These are phyloP conservation scores for Ormyrus pomaceus DNA, from an alignment of 2,888 invertebrate species.

Conservation along the genomic window DNA sequence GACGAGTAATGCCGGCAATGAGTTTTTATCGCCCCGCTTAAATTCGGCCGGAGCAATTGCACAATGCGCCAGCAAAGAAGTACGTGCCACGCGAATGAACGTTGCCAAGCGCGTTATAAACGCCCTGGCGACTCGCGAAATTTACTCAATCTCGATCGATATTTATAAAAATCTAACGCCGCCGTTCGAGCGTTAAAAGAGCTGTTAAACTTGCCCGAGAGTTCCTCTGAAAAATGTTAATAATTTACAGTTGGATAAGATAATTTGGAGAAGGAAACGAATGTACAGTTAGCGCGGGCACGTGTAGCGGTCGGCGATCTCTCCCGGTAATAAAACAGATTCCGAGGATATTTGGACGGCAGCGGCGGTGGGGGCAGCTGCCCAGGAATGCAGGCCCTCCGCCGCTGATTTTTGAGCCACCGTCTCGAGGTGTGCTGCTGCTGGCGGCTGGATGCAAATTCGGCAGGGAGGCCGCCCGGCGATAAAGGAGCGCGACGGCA, in stretches of 20 bases:
- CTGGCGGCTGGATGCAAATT: constrained; percentile 37
- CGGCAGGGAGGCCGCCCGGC: background rate
- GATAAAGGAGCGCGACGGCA: constrained; percentile 31
- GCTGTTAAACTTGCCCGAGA: too few species aligned
- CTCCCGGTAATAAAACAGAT: constrained; percentile 26
- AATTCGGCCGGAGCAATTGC: constrained; percentile 11
- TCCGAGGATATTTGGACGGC: constrained; percentile 15
- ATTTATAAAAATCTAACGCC: constrained; percentile 1
- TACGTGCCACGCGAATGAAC: constrained; percentile 8
- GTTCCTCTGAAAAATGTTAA: background rate
- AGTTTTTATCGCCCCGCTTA: constrained; percentile 35
- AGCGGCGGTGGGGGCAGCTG: background rate
- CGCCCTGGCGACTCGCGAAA: constrained; percentile 2
- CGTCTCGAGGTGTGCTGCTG: background rate
- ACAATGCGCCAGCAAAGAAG: constrained; percentile 21
- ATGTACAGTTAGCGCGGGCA: too few species aligned
- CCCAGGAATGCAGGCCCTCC: background rate
- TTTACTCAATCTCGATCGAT: constrained; percentile 29
- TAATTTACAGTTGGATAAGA: too few species aligned
- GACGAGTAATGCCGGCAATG: constrained; percentile 26
- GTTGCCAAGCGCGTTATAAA: background rate
- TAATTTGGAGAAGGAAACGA: too few species aligned
- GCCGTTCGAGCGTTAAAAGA: too few species aligned
- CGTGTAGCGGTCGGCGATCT: background rate
- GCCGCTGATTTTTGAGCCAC: too few species aligned